Evolutionary conservation across 2,888 invertebrate species (phyloP).

Genomic region (Acronicta leporina): DNA sequence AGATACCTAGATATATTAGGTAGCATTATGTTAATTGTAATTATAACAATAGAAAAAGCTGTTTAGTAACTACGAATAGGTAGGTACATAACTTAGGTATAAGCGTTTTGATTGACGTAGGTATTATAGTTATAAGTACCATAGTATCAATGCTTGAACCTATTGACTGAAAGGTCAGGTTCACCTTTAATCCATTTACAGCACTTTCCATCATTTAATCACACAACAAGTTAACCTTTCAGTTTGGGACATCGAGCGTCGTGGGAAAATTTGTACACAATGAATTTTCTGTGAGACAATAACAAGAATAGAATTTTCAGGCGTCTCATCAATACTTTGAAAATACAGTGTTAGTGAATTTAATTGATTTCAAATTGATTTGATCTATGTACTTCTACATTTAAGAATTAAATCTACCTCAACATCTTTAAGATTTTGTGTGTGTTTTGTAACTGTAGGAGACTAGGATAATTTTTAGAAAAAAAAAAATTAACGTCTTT

Average conservation of each 20-base stretch:
- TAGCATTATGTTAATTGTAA: too few species aligned
- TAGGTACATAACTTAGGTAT: neutral
- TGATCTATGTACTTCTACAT: too few species aligned
- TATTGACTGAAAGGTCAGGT: conserved; percentile 42
- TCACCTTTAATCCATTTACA: conserved; percentile 54
- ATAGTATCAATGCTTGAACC: conserved; percentile 30
- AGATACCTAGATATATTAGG: neutral
- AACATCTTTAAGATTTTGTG: too few species aligned
- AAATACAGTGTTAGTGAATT: too few species aligned
- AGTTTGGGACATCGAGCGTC: conserved; percentile 23
- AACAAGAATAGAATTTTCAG: conserved; percentile 11
- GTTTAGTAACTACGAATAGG: too few species aligned
- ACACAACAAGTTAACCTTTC: conserved; percentile 49
- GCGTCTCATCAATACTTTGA: neutral
- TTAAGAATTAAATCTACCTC: too few species aligned
- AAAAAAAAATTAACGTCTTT: too few species aligned
- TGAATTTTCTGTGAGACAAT: conserved; percentile 19
- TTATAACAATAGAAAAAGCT: neutral
- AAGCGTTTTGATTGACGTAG: conserved; percentile 16
- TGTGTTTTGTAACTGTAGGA: too few species aligned
- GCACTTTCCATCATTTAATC: conserved; percentile 50
- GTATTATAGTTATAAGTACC: conserved; percentile 17
- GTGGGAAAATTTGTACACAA: too few species aligned
- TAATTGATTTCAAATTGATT: too few species aligned
- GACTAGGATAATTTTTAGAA: too few species aligned